Conservation (phyloP, 2,113 vertebrate species). For the Bolborhynchus lineola region DNA sequence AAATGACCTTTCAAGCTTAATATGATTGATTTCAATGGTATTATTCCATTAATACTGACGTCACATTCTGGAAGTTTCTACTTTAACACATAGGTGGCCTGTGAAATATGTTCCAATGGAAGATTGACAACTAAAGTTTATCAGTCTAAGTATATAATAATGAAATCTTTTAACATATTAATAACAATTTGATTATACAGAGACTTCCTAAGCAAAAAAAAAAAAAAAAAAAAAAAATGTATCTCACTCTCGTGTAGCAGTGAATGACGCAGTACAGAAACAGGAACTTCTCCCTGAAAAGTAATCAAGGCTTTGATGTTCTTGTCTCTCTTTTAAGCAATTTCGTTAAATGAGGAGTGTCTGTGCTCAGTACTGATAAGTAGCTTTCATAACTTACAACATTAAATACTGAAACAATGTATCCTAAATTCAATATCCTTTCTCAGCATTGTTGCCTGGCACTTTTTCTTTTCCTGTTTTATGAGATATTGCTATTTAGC, state of each 20-base stretch:
- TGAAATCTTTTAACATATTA: neutral
- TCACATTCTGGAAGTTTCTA: conserved; percentile 1
- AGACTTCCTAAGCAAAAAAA: neutral
- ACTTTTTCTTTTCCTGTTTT: neutral
- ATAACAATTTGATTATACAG: neutral
- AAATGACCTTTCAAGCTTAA: neutral
- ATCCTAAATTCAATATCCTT: neutral
- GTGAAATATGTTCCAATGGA: neutral
- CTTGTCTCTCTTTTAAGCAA: neutral
- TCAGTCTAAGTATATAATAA: neutral
- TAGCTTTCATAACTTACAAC: neutral
- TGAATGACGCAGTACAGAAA: neutral
- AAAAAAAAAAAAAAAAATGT: neutral
- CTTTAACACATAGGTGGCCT: neutral
- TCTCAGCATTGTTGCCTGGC: neutral
- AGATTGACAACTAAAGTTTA: neutral
- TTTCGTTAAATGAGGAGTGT: neutral
- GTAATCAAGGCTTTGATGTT: neutral
- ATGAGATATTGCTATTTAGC: neutral
- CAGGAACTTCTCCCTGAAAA: neutral
- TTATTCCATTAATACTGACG: neutral
- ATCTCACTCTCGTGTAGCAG: neutral
- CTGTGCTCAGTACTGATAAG: neutral
- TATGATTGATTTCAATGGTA: neutral
- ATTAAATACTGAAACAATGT: neutral